phyloP scores from a whole-genome alignment of 1,140 invertebrate genomes.

The Archegozetes longisetosus region DNA sequence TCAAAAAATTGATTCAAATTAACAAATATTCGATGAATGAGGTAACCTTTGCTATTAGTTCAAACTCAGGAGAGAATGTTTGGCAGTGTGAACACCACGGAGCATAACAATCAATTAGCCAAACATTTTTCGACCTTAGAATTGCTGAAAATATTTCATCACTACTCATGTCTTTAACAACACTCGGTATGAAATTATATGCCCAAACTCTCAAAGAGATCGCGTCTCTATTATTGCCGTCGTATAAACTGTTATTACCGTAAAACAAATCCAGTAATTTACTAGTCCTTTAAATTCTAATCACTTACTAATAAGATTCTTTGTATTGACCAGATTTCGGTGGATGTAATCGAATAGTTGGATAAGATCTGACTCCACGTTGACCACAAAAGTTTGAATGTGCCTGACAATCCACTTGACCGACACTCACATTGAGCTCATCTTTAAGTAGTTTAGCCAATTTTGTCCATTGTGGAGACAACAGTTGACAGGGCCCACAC shows the following conservation, averaged over 20 bases:
- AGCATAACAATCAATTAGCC: slow-evolving; percentile 55
- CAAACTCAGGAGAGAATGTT: slow-evolving; percentile 49
- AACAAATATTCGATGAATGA: background rate
- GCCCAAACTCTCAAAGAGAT: slow-evolving; percentile 42
- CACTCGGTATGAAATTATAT: slow-evolving; percentile 39
- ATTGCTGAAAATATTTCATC: slow-evolving; percentile 30
- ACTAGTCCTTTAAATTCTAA: no score
- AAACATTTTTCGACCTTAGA: slow-evolving; percentile 32
- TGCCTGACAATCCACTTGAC: slow-evolving; percentile 47
- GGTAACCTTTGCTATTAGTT: slow-evolving; percentile 43
- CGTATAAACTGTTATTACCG: slow-evolving; percentile 44
- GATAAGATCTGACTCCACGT: slow-evolving; percentile 47
- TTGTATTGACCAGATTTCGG: no score
- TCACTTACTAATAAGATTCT: no score
- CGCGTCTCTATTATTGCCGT: slow-evolving; percentile 41
- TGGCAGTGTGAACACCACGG: slow-evolving; percentile 59
- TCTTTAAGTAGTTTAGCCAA: slow-evolving; percentile 32
- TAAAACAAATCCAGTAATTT: no score
- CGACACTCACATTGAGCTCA: slow-evolving; percentile 39
- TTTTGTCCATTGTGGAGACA: slow-evolving; percentile 43
- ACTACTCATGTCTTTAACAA: slow-evolving; percentile 30
- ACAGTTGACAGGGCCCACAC: slow-evolving; percentile 48
- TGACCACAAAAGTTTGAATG: slow-evolving; percentile 39
- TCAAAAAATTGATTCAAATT: background rate
- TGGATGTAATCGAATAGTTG: slow-evolving; percentile 50